Percentiles rank a stretch among this genome's conserved stretches.
phyloP scores from a whole-genome alignment of 1,140 invertebrate genomes.

The Carposina sasakii region DNA sequence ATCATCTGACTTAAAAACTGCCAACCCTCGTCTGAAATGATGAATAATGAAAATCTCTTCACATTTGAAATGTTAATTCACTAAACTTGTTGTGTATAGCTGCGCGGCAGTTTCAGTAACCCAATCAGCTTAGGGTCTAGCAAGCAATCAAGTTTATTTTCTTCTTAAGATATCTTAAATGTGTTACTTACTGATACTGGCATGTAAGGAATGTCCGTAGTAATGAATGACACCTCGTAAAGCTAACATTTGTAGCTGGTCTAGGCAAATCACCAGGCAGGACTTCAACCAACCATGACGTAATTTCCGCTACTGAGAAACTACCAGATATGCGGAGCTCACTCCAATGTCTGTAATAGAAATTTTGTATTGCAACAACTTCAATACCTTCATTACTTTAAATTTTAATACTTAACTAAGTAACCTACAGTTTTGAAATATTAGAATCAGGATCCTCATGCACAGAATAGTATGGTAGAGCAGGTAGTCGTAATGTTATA shows the following conservation, averaged over 20 bases:
- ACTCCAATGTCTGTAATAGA: slow-evolving; percentile 34
- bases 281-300: slow-evolving; percentile 52
- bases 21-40: slow-evolving; percentile 39
- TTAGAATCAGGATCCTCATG: slow-evolving; percentile 36
- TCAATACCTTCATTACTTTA: neutral
- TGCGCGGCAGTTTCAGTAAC: too few species aligned
- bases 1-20: slow-evolving; percentile 52
- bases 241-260: slow-evolving; percentile 39
- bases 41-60: slow-evolving; percentile 12
- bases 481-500: slow-evolving; percentile 41
- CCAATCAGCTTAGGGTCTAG: too few species aligned
- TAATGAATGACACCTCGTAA: slow-evolving; percentile 46
- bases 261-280: slow-evolving; percentile 52
- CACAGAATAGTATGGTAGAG: slow-evolving; percentile 51
- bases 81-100: neutral
- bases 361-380: neutral
- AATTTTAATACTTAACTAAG: neutral
- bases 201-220: slow-evolving; percentile 46
- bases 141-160: too few species aligned
- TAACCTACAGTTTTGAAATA: slow-evolving; percentile 30
- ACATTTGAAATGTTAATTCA: too few species aligned
- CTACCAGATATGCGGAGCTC: slow-evolving; percentile 45
- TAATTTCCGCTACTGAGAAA: slow-evolving; percentile 63
- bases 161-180: too few species aligned
- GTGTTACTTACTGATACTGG: slow-evolving; percentile 51